Base-by-base conservation (phyloP, 2,113 vertebrate species). In the Panurus biarmicus region DNA sequence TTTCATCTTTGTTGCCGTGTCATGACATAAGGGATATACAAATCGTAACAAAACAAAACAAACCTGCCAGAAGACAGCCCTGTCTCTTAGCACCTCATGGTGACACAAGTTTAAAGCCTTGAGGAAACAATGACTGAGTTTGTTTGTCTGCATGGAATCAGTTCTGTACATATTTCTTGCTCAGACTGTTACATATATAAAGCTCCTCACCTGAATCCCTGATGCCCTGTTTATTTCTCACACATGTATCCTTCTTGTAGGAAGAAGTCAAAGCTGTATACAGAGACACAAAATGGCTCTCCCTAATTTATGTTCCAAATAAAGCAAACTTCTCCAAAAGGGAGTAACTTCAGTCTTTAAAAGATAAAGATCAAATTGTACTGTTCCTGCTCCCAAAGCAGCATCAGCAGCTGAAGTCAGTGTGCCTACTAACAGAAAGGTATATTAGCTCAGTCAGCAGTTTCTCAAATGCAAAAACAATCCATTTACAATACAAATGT, bases 51-150 rank as follows among this genome's bases (percentile, higher is more conserved):
- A 54, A 33, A 26, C 5, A 7, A 7, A 14, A 65, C 42, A 33
- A 42, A 48, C 2, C 10, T 20, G 4, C 28, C 7, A 0, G n/a
- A 69, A 38, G 51, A 50, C 22, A 0, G 0, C 17, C 23, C 33
- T 0, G 0, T 62, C 45, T 91, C 58, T 85, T 87, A 40, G 35
- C 47, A 70, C 11, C 35, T 73, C 29, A 21, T 7, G 2, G 36
- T 33, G 29, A 73, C 1, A 3, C 6, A 78, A 87, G 17, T 58
- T 85, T 75, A 93, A 91, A 71, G 14, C 44, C 22, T 65, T 47
- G 35, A 80, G n/a, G 47, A 89, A 96, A 67, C 21, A 65, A 54
- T 7, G 36, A 44, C 31, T 40, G 10, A 47, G 24, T 77, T 58
- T 72, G 24, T 22, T 56, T 48, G 44, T 42, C 75, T 23, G 4